Percentiles rank a stretch among this genome's conserved stretches.
Evolutionary conservation across 2,888 invertebrate genomes (phyloP).

Genomic region (Patella ulyssiponensis): DNA sequence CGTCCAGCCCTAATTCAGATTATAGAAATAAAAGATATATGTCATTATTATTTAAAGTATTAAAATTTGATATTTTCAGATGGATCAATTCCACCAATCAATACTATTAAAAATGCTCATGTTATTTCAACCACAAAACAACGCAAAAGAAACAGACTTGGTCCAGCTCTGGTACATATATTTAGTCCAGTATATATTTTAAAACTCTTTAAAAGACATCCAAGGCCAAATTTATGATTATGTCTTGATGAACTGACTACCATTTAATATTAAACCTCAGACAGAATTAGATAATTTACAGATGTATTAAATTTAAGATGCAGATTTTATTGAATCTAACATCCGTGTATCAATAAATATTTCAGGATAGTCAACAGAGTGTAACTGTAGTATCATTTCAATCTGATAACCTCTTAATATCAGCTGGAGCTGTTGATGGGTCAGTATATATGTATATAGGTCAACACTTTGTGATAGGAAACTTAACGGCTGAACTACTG

Average conservation of each 20-base stretch:
- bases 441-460: constrained; percentile 58
- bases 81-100: constrained; percentile 76
- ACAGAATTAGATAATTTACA: no score
- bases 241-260: no score
- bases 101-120: constrained; percentile 81
- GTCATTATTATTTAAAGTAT: background rate
- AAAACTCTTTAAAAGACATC: no score
- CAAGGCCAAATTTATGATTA: no score
- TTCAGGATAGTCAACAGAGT: constrained; percentile 66
- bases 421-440: constrained; percentile 91
- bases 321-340: background rate
- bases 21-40: background rate
- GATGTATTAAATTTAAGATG: no score
- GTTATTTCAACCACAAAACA: constrained; percentile 52
- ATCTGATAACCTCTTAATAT: constrained; percentile 83
- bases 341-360: background rate
- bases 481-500: no score
- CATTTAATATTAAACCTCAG: no score
- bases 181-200: no score
- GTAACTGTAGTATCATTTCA: constrained; percentile 89
- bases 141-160: constrained; percentile 27
- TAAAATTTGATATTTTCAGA: constrained; percentile 40
- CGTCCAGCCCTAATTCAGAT: no score
- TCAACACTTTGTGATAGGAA: no score
- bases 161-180: constrained; percentile 24